A percentile compares a stretch with the other conserved stretches of the same genome.
phyloP scores from a whole-genome alignment of 2,797 vertebrate species.

The Fringilla coelebs region DNA sequence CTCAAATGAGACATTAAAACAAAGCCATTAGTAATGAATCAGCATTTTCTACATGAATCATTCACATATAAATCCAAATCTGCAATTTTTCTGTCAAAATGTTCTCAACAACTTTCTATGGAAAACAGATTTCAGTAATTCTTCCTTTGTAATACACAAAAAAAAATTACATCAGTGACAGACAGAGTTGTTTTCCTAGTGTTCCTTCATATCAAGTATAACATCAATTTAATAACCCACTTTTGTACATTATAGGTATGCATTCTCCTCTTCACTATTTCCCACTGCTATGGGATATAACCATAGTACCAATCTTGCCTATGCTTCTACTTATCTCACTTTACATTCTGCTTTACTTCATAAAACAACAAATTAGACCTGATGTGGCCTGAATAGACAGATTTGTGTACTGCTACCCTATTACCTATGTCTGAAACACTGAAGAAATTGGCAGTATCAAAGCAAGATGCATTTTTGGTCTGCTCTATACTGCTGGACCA shows the following conservation, averaged over 20 bases:
- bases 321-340: neutral
- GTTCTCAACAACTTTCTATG: neutral
- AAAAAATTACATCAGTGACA: neutral
- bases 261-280: neutral
- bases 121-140: neutral
- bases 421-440: neutral
- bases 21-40: neutral
- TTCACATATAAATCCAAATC: neutral
- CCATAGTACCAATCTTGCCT: neutral
- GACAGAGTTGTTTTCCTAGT: neutral
- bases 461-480: neutral
- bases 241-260: neutral
- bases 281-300: neutral
- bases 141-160: neutral
- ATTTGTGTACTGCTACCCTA: neutral
- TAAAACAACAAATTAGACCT: neutral
- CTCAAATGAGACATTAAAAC: neutral
- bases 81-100: neutral
- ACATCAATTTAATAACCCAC: neutral
- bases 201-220: neutral
- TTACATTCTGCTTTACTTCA: neutral
- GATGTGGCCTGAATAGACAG: neutral
- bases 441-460: neutral
- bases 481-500: neutral
- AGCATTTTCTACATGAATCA: neutral